A percentile compares a stretch with the other conserved stretches of the same genome.
Conservation (phyloP, 1,140 invertebrate species). For the Cephus cinctus region DNA sequence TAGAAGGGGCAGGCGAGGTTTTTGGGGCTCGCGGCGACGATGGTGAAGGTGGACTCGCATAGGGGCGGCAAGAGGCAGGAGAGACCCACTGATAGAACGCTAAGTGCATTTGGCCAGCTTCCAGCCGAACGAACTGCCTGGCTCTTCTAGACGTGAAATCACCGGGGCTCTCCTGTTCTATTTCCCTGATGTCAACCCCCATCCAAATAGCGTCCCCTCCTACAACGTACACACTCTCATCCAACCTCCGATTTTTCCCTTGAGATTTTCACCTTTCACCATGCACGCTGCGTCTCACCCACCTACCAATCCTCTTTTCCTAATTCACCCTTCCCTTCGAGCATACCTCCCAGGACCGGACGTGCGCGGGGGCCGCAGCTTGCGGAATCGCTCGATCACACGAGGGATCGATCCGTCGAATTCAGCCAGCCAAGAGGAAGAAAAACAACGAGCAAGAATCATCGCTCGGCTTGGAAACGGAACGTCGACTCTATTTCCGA, state of each 20-base stretch:
- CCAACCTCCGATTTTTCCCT: background rate
- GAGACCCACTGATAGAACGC: conserved; percentile 38
- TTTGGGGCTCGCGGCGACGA: conserved; percentile 5
- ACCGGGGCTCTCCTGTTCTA: conserved; percentile 21
- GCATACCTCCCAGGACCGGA: too few relatives aligned
- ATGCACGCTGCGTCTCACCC: background rate
- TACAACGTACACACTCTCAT: conserved; percentile 22
- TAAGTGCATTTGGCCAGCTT: conserved; percentile 51
- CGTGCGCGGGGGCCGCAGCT: too few relatives aligned
- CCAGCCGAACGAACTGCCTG: conserved; percentile 33
- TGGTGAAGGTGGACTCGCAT: conserved; percentile 17
- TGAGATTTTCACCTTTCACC: conserved; percentile 6
- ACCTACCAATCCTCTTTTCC: background rate
- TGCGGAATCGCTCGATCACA: too few relatives aligned
- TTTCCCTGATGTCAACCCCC: conserved; percentile 15
- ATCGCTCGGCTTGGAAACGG: too few relatives aligned
- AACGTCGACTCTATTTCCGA: too few relatives aligned
- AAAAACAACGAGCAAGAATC: too few relatives aligned
- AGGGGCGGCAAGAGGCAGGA: conserved; percentile 1
- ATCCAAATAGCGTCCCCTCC: too few relatives aligned
- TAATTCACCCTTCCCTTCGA: too few relatives aligned
- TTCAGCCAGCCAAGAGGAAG: too few relatives aligned
- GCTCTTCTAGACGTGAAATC: conserved; percentile 40
- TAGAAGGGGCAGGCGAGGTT: conserved; percentile 6
- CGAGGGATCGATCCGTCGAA: too few relatives aligned